phyloP scores from a whole-genome alignment of 2,888 invertebrate species.

The Elegia similella region DNA sequence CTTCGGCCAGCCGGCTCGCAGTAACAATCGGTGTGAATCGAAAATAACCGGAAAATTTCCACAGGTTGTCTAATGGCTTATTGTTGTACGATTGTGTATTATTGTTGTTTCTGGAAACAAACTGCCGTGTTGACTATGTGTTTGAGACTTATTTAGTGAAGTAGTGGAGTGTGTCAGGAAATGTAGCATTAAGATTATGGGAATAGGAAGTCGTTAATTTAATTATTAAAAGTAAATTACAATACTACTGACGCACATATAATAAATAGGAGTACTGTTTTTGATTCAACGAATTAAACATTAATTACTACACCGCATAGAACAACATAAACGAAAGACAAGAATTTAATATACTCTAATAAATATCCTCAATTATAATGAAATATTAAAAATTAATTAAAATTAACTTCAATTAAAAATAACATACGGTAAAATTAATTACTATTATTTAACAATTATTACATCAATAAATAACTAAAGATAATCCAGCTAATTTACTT shows the following conservation, averaged over 20 bases:
- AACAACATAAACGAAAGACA: no score
- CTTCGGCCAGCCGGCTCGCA: slow-evolving; percentile 57
- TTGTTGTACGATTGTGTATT: slow-evolving; percentile 67
- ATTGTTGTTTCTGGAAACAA: slow-evolving; percentile 53
- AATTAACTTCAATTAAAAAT: no score
- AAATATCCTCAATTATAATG: no score
- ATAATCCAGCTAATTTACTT: not conserved
- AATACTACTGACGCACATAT: no score
- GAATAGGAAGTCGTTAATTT: not conserved
- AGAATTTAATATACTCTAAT: no score
- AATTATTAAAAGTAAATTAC: no score
- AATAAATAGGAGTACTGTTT: no score
- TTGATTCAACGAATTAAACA: no score
- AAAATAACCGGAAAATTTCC: slow-evolving; percentile 80
- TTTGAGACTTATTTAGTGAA: slow-evolving; percentile 55
- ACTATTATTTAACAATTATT: not conserved
- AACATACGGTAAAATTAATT: no score
- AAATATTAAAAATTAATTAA: no score
- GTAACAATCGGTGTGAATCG: slow-evolving; percentile 77
- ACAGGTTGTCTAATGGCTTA: slow-evolving; percentile 78
- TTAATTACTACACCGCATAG: no score
- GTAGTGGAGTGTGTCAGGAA: slow-evolving; percentile 33
- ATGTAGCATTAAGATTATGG: not conserved
- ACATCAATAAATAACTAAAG: not conserved
- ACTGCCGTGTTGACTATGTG: slow-evolving; percentile 56